Evolutionary conservation across 2,113 vertebrate species (phyloP).

Genomic region (Notothenia rossii): DNA sequence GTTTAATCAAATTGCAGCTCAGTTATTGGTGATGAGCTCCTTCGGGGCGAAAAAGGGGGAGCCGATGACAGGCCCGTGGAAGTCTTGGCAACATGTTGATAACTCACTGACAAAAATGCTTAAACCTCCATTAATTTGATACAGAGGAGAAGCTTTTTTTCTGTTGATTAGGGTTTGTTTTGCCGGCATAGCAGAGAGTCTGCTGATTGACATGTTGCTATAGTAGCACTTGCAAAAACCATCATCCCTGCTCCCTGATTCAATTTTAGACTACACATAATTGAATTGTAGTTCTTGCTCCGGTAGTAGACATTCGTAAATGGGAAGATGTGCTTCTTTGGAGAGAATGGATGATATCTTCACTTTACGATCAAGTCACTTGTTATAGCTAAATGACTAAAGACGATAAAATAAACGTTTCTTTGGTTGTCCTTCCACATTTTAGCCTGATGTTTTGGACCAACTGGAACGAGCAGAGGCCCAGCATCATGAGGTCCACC

Average conservation of each 20-base stretch:
- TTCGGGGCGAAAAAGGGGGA: constrained; percentile 10
- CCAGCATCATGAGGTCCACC: constrained; percentile 96
- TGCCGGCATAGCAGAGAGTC: background rate
- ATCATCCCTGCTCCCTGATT: constrained; percentile 16
- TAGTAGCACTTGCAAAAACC: constrained; percentile 18
- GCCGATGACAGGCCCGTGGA: constrained; percentile 20
- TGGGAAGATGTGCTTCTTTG: background rate
- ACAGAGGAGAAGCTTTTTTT: constrained; percentile 10
- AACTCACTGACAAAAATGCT: constrained; percentile 20
- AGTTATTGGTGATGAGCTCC: constrained; percentile 27
- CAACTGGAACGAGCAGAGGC: constrained; percentile 99
- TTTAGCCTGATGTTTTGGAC: constrained; percentile 98
- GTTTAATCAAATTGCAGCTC: constrained; percentile 47
- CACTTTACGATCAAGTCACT: constrained; percentile 4
- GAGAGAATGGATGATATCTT: background rate
- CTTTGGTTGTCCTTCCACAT: constrained; percentile 15
- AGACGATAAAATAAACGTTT: background rate
- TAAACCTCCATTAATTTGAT: constrained; percentile 29
- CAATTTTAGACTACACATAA: constrained; percentile 24
- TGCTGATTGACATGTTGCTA: constrained; percentile 26
- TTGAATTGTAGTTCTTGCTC: constrained; percentile 32
- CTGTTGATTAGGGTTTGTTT: constrained; percentile 37
- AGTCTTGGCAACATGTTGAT: constrained; percentile 34
- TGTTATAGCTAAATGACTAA: background rate
- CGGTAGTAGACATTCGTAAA: background rate